Evolutionary conservation across 2,888 invertebrate genomes (phyloP).

Genomic region (Gymnoscelis rufifasciata): DNA sequence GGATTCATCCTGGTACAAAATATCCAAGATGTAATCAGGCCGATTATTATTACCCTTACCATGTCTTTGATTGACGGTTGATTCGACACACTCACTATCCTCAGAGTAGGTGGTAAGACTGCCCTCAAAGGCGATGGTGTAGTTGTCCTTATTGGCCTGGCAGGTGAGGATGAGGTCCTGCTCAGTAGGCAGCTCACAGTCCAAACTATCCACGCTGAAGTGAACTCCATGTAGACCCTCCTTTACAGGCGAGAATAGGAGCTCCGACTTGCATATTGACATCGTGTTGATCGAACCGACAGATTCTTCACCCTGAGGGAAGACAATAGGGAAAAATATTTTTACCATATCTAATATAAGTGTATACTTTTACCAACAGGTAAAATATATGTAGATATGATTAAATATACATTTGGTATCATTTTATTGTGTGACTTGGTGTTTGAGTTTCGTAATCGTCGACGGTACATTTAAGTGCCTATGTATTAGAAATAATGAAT

Average conservation of each 20-base stretch:
- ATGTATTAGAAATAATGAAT: slow-evolving; percentile 8
- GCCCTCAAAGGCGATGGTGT: slow-evolving; percentile 96
- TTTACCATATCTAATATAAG: too few relatives aligned
- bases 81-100: slow-evolving; percentile 85
- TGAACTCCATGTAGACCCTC: slow-evolving; percentile 87
- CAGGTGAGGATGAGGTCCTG: slow-evolving; percentile 94
- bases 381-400: too few relatives aligned
- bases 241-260: slow-evolving; percentile 93
- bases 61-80: slow-evolving; percentile 75
- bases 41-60: too few relatives aligned
- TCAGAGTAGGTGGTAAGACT: slow-evolving; percentile 91
- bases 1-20: too few relatives aligned
- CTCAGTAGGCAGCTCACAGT: slow-evolving; percentile 89
- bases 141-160: slow-evolving; percentile 95
- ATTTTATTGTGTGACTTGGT: too few relatives aligned
- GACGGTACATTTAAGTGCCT: too few relatives aligned
- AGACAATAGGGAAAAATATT: too few relatives aligned
- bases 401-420: too few relatives aligned
- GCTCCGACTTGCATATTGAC: slow-evolving; percentile 94
- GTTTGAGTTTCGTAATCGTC: too few relatives aligned
- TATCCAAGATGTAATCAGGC: too few relatives aligned
- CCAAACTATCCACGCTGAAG: slow-evolving; percentile 94
- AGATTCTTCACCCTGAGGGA: slow-evolving; percentile 83
- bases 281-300: slow-evolving; percentile 87
- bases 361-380: too few relatives aligned